Percentiles rank a stretch among this genome's conserved stretches.
Conservation (phyloP, 2,113 vertebrate genomes). For the Amphiprion percula region DNA sequence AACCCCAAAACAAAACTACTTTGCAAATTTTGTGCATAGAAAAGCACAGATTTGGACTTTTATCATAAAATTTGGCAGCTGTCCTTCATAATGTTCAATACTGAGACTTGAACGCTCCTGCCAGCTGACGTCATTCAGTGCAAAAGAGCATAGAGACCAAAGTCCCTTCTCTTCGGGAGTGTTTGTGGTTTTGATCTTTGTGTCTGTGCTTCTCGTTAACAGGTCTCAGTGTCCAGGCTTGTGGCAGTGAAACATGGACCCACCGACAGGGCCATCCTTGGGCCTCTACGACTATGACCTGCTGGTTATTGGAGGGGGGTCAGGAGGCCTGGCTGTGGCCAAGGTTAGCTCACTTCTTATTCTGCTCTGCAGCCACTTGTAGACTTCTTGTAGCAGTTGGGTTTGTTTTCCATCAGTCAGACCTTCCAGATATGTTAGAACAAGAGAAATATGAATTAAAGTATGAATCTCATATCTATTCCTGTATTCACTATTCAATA, state of each 20-base stretch:
- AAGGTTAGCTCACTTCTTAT: conserved; percentile 79
- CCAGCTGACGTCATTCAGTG: neutral
- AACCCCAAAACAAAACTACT: no score
- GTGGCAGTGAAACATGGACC: conserved; percentile 18
- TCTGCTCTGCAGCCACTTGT: neutral
- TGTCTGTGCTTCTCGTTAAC: neutral
- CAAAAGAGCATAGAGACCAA: neutral
- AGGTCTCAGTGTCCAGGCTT: neutral
- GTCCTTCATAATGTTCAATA: no score
- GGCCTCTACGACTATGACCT: conserved; percentile 83
- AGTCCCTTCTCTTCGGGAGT: neutral
- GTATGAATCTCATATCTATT: no score
- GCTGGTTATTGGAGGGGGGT: no score
- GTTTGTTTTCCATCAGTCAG: neutral
- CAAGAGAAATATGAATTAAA: no score
- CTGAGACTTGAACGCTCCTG: no score
- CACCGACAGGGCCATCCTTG: accelerated
- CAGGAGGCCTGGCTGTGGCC: conserved; percentile 79
- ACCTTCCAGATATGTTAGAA: no score
- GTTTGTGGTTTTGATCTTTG: neutral
- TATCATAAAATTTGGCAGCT: no score
- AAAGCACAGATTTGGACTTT: no score
- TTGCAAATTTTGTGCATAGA: no score
- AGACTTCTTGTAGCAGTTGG: no score
- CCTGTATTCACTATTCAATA: no score